Evolutionary conservation across 1,140 invertebrate genomes (phyloP).

Genomic region (Drosophila malerkotliana): DNA sequence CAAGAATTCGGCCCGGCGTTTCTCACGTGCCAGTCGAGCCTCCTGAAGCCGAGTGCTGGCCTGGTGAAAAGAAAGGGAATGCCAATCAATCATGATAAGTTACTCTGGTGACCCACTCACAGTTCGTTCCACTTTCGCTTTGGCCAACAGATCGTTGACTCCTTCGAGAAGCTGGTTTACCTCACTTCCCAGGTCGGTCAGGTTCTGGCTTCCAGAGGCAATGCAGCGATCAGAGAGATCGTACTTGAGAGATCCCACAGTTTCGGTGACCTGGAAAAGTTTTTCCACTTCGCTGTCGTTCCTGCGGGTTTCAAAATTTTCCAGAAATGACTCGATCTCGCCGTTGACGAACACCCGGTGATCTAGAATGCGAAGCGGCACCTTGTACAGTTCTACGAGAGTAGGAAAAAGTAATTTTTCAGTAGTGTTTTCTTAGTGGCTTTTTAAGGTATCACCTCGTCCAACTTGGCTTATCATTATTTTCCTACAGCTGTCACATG

Average conservation of each 20-base stretch:
- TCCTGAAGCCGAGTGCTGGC: conserved; percentile 85
- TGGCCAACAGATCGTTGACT: conserved; percentile 54
- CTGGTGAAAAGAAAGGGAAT: conserved; percentile 33
- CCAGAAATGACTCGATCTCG: conserved; percentile 92
- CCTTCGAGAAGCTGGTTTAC: conserved; percentile 55
- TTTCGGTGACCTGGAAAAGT: conserved; percentile 91
- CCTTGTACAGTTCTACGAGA: conserved; percentile 89
- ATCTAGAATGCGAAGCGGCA: conserved; percentile 93
- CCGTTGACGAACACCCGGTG: conserved; percentile 92
- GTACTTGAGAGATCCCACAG: conserved; percentile 90
- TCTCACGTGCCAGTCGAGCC: conserved; percentile 86
- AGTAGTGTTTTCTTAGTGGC: neutral
- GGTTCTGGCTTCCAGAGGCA: conserved; percentile 64
- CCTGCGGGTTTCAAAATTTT: conserved; percentile 92
- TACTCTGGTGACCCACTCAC: conserved; percentile 34
- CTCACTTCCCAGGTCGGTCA: conserved; percentile 46
- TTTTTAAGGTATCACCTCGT: conserved; percentile 42
- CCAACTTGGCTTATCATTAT: conserved; percentile 77
- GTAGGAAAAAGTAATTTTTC: neutral
- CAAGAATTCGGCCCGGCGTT: conserved; percentile 90
- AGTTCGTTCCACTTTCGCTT: conserved; percentile 58
- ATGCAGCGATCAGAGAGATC: conserved; percentile 73
- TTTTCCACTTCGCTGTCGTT: conserved; percentile 91
- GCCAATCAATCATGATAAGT: conserved; percentile 9
- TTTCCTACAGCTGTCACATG: conserved; percentile 67